A percentile compares a stretch with the other conserved stretches of the same genome.
These are phyloP conservation scores for Phaethon lepturus DNA, from an alignment of 2,113 vertebrate species.

Conservation along the genomic window DNA sequence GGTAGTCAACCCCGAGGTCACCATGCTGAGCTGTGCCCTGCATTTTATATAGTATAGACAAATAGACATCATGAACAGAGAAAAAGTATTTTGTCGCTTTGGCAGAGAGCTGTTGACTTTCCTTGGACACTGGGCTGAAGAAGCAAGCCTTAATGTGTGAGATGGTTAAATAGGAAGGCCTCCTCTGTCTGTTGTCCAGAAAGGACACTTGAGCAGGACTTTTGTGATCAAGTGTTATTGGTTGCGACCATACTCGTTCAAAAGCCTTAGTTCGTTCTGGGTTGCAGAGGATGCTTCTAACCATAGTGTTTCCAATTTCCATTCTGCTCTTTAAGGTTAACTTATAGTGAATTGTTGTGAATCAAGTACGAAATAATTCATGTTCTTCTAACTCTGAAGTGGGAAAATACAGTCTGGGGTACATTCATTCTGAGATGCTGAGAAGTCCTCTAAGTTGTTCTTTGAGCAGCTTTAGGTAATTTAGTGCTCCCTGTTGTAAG, in stretches of 20 bases:
- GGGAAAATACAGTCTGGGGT: neutral
- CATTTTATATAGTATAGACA: neutral
- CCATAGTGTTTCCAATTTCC: neutral
- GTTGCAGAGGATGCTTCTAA: neutral
- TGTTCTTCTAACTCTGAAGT: neutral
- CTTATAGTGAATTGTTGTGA: neutral
- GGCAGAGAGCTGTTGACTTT: neutral
- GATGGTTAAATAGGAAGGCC: neutral
- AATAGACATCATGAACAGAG: neutral
- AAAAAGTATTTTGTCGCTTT: neutral
- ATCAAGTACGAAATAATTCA: neutral
- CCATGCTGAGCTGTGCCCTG: neutral
- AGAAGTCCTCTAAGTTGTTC: neutral
- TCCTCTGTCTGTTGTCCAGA: neutral
- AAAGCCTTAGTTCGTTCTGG: neutral
- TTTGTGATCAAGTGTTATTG: neutral
- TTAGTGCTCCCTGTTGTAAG: neutral
- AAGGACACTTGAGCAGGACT: neutral
- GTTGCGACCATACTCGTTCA: neutral
- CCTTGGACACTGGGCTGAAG: neutral
- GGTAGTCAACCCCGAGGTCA: neutral
- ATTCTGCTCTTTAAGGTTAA: neutral
- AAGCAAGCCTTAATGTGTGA: neutral
- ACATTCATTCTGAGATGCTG: conserved; percentile 2
- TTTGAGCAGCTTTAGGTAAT: conserved; percentile 25